phyloP scores from a whole-genome alignment of 1,140 invertebrate genomes.

The Wiebesia pumilae region DNA sequence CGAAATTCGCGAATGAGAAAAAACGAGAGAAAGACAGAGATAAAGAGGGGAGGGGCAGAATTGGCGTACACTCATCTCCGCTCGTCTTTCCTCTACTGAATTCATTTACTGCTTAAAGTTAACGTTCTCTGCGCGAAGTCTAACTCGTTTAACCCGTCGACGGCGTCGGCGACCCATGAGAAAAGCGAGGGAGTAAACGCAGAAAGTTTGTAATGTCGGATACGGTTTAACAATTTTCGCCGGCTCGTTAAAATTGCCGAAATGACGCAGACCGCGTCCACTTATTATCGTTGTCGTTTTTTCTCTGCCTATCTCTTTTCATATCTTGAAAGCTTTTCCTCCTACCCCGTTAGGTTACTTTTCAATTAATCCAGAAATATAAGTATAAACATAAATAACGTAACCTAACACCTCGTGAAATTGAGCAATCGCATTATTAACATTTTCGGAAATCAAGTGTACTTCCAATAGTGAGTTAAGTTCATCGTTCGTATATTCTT shows the following conservation, averaged over 20 bases:
- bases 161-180: slow-evolving; percentile 16
- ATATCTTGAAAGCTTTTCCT: not conserved
- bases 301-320: not conserved
- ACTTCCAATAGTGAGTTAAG: not conserved
- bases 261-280: slow-evolving; percentile 20
- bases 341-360: not conserved
- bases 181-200: slow-evolving; percentile 12
- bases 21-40: not conserved
- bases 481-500: not conserved
- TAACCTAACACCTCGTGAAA: not conserved
- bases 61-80: slow-evolving; percentile 33
- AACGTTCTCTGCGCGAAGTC: slow-evolving; percentile 45
- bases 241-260: slow-evolving; percentile 47
- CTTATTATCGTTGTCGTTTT: not conserved
- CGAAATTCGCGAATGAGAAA: not conserved
- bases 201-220: slow-evolving; percentile 49
- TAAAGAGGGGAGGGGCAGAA: slow-evolving; percentile 1
- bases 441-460: not conserved
- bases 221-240: slow-evolving; percentile 50
- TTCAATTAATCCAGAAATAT: not conserved
- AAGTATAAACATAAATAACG: not conserved
- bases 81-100: slow-evolving; percentile 46
- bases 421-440: not conserved
- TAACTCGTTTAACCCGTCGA: slow-evolving; percentile 51
- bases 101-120: slow-evolving; percentile 55